A percentile compares a stretch with the other conserved stretches of the same genome.
Conservation (phyloP, 92 coral and sea anemone genomes). For the Parazoanthus atlanticus region DNA sequence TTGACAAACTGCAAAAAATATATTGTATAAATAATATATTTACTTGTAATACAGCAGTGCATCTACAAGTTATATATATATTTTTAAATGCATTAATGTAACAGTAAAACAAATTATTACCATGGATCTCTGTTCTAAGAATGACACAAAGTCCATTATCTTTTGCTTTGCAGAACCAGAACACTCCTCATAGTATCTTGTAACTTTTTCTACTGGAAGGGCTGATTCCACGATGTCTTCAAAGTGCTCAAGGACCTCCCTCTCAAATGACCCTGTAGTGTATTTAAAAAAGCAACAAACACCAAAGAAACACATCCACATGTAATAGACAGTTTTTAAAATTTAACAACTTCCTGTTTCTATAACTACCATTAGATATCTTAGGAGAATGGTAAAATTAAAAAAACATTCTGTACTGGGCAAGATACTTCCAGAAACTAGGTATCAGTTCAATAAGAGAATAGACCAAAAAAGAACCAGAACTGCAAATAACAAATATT, state of each 20-base stretch:
- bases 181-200: slow-evolving; percentile 38
- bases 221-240: slow-evolving; percentile 54
- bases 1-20: slow-evolving; percentile 10
- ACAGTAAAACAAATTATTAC: background rate
- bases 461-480: no score
- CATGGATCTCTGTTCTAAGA: slow-evolving; percentile 58
- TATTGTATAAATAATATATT: background rate
- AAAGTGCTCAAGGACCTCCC: slow-evolving; percentile 51
- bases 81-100: background rate
- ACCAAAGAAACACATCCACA: background rate
- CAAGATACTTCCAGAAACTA: no score
- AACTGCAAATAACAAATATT: no score
- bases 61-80: background rate
- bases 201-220: slow-evolving; percentile 56
- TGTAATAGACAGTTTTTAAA: background rate
- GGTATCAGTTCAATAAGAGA: no score
- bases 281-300: background rate
- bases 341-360: no score
- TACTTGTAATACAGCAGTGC: background rate
- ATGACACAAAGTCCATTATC: slow-evolving; percentile 56
- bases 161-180: slow-evolving; percentile 44
- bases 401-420: no score
- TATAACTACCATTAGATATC: no score
- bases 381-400: no score
- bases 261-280: slow-evolving; percentile 59